Evolutionary conservation across 53 echinoderm and acorn worm genomes (phyloP), one percentile per base, ranked within the genome.

Genomic region (Arbacia lixula): DNA sequence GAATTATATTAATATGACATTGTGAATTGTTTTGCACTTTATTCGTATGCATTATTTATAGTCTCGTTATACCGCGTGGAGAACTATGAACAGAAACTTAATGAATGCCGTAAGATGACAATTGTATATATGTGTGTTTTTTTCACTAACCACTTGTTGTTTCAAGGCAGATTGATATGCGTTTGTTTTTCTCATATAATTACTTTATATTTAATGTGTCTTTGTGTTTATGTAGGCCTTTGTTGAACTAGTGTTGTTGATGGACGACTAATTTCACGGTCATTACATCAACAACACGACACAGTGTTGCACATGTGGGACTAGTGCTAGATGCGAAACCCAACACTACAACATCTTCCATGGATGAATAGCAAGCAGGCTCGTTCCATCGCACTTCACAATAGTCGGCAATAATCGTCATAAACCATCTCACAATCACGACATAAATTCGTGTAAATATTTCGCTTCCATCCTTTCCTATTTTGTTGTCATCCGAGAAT

Each of bases 361-460:
- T 77, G 77, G 77, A 77, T 77, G 77, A 77, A 58, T 10, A 74
- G 53, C 53, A 74, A 77, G 77, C 77, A 57, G 77, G 77, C 77
- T 77, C 77, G 77, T 77, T 58, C 77, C 77, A 57, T 77, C 77
- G 77, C 77, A 77, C 77, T 77, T 77, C 77, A 77, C 77, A 77
- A 77, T 77, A 77, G 57, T 77, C 77, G 77, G 77, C 58, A 56
- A 77, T 77, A 77, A 77, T 40, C 77, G 37, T 77, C 77, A 77
- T 39, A 41, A 57, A 77, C 58, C 77, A 77, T 77, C 77, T 58
- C 77, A 77, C 77, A 77, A 57, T 57, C 58, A 77, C 77, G 77
- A 57, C 77, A 56, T 58, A 37, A 77, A 57, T 58, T 63, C 34
- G 62, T 81, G 82, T 81, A 63, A 61, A 81, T 81, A 81, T 81